phyloP scores from a whole-genome alignment of 2,888 invertebrate genomes.

The Luffia ferchaultella region DNA sequence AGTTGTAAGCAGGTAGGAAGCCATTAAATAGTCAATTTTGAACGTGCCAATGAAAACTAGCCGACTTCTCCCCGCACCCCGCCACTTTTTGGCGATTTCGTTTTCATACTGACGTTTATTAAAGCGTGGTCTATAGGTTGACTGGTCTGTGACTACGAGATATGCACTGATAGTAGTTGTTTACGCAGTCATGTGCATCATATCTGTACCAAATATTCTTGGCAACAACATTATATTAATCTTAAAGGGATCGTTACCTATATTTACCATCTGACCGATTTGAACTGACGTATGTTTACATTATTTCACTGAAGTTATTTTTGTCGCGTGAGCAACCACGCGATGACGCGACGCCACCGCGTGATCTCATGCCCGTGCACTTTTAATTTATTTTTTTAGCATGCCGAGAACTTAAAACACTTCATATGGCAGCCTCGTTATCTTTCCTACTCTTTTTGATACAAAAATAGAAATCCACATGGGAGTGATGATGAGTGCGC shows the following conservation, averaged over 20 bases:
- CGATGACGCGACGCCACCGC: slow-evolving; percentile 40
- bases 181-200: too few species aligned
- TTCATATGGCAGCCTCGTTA: neutral
- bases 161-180: too few species aligned
- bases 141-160: too few species aligned
- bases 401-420: slow-evolving; percentile 15
- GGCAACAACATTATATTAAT: too few species aligned
- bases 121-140: too few species aligned
- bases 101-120: too few species aligned
- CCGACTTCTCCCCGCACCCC: too few species aligned
- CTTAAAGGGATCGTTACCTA: neutral
- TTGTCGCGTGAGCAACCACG: slow-evolving; percentile 40
- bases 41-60: too few species aligned
- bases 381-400: neutral
- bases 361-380: slow-evolving; percentile 36
- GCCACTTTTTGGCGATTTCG: too few species aligned
- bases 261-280: neutral
- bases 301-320: slow-evolving; percentile 35
- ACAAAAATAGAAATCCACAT: neutral
- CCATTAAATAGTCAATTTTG: too few species aligned
- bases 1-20: too few species aligned
- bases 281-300: slow-evolving; percentile 5
- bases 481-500: neutral
- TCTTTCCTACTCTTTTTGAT: neutral
- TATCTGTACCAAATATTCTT: too few species aligned